Base-by-base conservation (phyloP, 2,797 vertebrate species). In the Pangasius larnaudii region DNA sequence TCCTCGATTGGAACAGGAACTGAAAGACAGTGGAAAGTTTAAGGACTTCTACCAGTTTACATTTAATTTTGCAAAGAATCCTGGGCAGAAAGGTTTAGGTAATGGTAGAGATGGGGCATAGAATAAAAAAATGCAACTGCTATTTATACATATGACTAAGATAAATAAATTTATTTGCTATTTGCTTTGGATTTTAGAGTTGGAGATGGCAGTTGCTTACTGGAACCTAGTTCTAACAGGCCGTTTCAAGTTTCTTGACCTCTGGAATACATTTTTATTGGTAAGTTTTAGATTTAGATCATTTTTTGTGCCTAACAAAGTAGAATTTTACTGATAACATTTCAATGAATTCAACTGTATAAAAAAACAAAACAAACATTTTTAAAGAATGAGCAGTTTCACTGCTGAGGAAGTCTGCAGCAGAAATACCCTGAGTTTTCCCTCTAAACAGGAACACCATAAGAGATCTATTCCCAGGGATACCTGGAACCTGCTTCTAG, bases 11-110 rank as follows among this genome's bases (percentile, higher is more conserved):
- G 98, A 99, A 92, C 98, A 98, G 92, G 98, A 99, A 91, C 95
- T 99, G 63, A 98, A 99, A 96, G 98, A 99, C 91, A 94, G 96
- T 19, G 95, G 93, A 83, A 99, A 98, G 92, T 99, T 99, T 93
- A 99, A 99, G 94, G 98, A 99, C 91, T 99, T 99, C 93, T 99
- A 99, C 94, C 98, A 99, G 92, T 98, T 99, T 95, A 99, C 98
- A 89, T 99, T 99, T 95, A 98, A 98, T 92, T 99, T 99, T 94
- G 98, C 99, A 92, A 98, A 98, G 96, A 99, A 98, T 92, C 98
- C 97, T 74, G 98, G 97, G 91, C 98, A 99, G 92, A 99, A 99
- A 93, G 98, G 98, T 92, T 94, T 99, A 94, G 98, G 98, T 99
- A 96, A 96, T 96, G 67, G 53, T 51, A 71, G 30, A 49, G 14